phyloP scores from a whole-genome alignment of 2,113 vertebrate species.

The Stigmatopora nigra region DNA sequence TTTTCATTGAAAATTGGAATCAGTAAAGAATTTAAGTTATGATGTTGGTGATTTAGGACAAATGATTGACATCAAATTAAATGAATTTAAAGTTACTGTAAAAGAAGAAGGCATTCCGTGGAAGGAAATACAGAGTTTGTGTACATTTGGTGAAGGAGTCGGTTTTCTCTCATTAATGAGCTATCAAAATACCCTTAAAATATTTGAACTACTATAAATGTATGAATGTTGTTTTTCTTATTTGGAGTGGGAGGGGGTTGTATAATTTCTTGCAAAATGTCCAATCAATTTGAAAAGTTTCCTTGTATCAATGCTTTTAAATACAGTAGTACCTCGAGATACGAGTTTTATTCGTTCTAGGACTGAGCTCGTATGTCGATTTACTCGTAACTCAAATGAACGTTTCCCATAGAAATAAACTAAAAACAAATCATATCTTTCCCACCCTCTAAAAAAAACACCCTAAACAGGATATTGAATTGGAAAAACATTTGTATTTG shows the following conservation, averaged over 20 bases:
- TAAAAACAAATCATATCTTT: too few species aligned
- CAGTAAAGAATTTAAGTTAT: background rate
- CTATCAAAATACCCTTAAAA: background rate
- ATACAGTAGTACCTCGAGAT: too few species aligned
- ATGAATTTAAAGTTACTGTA: background rate
- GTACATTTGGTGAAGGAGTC: background rate
- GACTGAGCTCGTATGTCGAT: too few species aligned
- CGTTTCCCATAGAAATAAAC: too few species aligned
- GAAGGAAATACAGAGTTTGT: background rate
- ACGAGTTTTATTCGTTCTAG: too few species aligned
- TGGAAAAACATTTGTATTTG: too few species aligned
- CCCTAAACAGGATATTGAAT: too few species aligned
- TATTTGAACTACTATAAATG: background rate
- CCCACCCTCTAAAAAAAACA: too few species aligned
- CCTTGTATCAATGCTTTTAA: background rate
- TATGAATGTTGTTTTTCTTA: background rate
- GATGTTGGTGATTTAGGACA: background rate
- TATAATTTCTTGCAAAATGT: background rate
- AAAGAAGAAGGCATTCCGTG: background rate
- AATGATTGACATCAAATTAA: background rate
- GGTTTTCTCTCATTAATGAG: background rate
- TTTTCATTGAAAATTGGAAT: background rate
- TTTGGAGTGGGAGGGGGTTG: background rate
- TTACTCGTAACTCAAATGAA: too few species aligned
- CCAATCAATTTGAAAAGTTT: background rate